Evolutionary conservation across 2,113 vertebrate species (phyloP).

Genomic region (Elachura formosa): DNA sequence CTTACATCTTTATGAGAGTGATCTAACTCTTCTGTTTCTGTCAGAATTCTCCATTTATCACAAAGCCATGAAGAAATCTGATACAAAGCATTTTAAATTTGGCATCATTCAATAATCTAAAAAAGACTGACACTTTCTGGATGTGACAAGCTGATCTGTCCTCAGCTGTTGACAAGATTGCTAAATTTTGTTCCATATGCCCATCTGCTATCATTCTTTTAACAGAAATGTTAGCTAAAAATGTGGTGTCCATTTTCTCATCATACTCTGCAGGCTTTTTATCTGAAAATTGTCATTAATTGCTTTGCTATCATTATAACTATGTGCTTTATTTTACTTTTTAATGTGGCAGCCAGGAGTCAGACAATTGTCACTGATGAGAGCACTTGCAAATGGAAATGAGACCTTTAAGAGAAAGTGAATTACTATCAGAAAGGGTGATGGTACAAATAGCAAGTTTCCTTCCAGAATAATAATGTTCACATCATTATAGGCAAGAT

Average conservation of each 20-base stretch:
- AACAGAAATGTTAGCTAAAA: neutral
- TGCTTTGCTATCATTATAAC: neutral
- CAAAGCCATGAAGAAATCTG: neutral
- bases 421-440: neutral
- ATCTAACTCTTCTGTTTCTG: neutral
- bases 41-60: neutral
- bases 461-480: neutral
- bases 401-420: neutral
- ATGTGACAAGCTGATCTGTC: neutral
- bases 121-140: neutral
- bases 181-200: neutral
- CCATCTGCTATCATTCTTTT: neutral
- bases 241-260: neutral
- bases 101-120: neutral
- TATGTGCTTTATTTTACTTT: neutral
- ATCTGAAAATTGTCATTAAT: neutral
- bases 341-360: neutral
- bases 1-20: neutral
- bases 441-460: neutral
- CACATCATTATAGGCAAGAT: neutral
- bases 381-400: neutral
- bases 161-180: neutral
- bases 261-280: neutral
- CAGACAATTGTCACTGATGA: neutral
- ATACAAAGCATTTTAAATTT: neutral